Conservation (phyloP, 2,888 invertebrate genomes). For the Mythimna loreyi region DNA sequence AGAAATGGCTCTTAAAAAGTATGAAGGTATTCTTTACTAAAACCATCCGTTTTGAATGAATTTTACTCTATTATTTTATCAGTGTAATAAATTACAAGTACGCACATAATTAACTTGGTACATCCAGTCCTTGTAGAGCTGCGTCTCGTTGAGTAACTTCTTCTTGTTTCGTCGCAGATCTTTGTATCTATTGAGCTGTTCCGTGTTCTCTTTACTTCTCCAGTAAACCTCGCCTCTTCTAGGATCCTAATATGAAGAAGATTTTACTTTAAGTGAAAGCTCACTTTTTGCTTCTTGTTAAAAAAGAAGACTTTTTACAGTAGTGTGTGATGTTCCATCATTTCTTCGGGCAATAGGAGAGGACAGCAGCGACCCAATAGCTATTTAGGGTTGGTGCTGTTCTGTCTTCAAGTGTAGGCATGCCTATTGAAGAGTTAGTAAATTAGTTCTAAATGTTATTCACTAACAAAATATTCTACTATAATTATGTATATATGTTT, state of each 20-base stretch:
- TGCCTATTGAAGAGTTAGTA: too few species aligned
- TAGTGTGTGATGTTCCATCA: too few species aligned
- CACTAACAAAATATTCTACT: too few species aligned
- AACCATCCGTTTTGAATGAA: neutral
- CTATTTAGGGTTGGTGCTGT: too few species aligned
- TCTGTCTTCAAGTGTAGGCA: too few species aligned
- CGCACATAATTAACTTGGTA: slow-evolving; percentile 79
- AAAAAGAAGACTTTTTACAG: too few species aligned
- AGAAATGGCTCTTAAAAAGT: neutral
- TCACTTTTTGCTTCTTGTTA: neutral
- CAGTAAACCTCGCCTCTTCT: slow-evolving; percentile 83
- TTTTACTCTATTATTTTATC: neutral
- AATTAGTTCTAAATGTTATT: too few species aligned
- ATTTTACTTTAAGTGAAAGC: neutral
- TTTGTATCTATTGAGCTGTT: slow-evolving; percentile 80
- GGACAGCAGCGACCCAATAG: too few species aligned
- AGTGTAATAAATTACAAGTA: slow-evolving; percentile 17
- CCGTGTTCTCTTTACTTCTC: slow-evolving; percentile 81
- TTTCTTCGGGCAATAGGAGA: too few species aligned
- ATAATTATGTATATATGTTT: too few species aligned
- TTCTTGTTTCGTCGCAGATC: slow-evolving; percentile 79
- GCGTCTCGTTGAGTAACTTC: slow-evolving; percentile 73
- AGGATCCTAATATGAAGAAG: slow-evolving; percentile 77
- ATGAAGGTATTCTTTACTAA: too few species aligned
- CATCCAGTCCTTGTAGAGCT: slow-evolving; percentile 75